phyloP scores from a whole-genome alignment of 2,888 invertebrate species.

The Watsonalla cultraria region DNA sequence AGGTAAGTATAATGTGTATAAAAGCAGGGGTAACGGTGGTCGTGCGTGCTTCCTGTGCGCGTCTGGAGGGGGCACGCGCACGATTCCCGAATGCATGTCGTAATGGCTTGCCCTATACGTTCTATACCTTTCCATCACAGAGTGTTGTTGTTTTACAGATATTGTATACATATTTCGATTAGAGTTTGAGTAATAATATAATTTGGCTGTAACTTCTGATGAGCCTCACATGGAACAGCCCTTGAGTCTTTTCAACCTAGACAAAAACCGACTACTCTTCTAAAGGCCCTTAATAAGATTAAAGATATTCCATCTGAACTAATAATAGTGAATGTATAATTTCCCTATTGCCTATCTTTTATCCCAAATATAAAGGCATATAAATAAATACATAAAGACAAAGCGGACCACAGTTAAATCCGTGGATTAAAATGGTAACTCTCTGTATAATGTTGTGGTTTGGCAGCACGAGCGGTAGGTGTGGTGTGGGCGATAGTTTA shows the following conservation, averaged over 20 bases:
- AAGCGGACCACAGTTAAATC: background rate
- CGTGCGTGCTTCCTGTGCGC: conserved; percentile 65
- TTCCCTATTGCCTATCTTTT: too few species aligned
- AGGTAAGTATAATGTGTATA: conserved; percentile 44
- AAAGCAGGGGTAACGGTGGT: conserved; percentile 38
- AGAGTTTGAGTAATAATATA: too few species aligned
- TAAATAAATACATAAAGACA: background rate
- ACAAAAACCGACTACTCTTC: too few species aligned
- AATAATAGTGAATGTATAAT: too few species aligned
- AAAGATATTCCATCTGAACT: too few species aligned
- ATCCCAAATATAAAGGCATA: too few species aligned
- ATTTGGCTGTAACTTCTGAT: too few species aligned
- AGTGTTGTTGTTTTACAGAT: conserved; percentile 20
- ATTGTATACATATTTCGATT: background rate
- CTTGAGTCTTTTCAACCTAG: too few species aligned
- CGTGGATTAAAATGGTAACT: conserved; percentile 20
- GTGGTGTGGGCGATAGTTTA: conserved; percentile 47
- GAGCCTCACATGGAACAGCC: too few species aligned
- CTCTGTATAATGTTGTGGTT: conserved; percentile 47
- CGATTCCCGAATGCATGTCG: conserved; percentile 52
- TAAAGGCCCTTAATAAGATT: too few species aligned
- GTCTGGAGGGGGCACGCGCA: conserved; percentile 46
- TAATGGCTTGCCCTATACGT: conserved; percentile 35
- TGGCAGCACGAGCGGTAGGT: conserved; percentile 39
- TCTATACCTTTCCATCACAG: conserved; percentile 39